Base-by-base conservation (phyloP, 2,797 vertebrate genomes). In the Enteromius paludinosus region DNA sequence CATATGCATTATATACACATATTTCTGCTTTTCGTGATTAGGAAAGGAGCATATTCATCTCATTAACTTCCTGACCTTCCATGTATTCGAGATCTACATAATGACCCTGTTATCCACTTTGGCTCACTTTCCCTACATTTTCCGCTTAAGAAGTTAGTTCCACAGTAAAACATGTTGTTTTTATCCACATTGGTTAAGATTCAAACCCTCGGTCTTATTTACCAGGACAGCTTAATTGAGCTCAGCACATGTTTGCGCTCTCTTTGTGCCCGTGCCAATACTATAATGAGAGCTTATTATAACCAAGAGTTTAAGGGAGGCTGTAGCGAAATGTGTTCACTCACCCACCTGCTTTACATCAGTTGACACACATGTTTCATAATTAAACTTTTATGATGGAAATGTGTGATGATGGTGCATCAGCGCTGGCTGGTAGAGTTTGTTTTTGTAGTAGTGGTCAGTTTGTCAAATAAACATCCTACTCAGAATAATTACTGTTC, bases 201-300 rank as follows among this genome's bases (percentile, higher is more conserved):
- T 81, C 69, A 74, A 85, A 77, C 52, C 61, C 71, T 86, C 75
- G 23, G 43, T 87, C 80, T 79, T 91, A 88, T 91, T 94, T 89
- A 90, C 91, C 89, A 82, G 87, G 90, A 87, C 86, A 84, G 83
- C 66, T 88, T 90, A 88, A 90, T 88, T 84, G 85, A 82, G 69
- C 85, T 89, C 89, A 84, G 87, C 90, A 92, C 84, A 90, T 92
- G 91, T 90, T 92, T 89, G 85, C 75, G 84, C 87, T 91, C 74
- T 88, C 86, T 92, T 90, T 92, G 90, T 88, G 68, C 87, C 74
- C 70, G 88, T 64, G 87, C 91, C 91, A 89, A 85, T 66, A 54
- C 85, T 83, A 76, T 93, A 93, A 94, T 93, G 88, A 93, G 87
- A 90, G 89, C 89, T 91, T 92, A 86, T 88, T 90, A 89, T 38